A percentile compares a stretch with the other conserved stretches of the same genome.
phyloP scores from a whole-genome alignment of 2,113 vertebrate species.

The Dicaeum eximium region DNA sequence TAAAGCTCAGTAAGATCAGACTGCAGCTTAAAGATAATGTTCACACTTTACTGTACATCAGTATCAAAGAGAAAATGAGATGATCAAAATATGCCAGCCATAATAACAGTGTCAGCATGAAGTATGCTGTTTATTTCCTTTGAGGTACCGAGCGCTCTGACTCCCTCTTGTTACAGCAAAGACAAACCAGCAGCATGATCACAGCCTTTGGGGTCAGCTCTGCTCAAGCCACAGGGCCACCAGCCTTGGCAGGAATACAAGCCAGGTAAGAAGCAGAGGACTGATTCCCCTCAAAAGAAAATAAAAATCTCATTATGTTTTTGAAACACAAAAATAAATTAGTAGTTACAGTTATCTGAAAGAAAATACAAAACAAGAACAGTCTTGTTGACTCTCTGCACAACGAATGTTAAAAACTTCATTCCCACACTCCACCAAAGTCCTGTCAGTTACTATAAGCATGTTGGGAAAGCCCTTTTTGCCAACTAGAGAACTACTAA shows the following conservation, averaged over 20 bases:
- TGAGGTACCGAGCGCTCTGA: background rate
- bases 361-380: background rate
- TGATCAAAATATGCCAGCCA: constrained; percentile 55
- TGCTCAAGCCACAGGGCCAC: background rate
- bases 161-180: background rate
- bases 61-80: constrained; percentile 34
- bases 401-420: background rate
- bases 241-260: background rate
- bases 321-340: background rate
- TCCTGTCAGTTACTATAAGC: background rate
- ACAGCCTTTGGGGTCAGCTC: background rate
- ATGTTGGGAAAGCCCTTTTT: background rate
- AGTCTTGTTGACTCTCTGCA: background rate
- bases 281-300: background rate
- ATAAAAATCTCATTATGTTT: background rate
- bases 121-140: background rate
- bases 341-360: background rate
- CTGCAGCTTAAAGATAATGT: constrained; percentile 32
- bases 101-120: background rate
- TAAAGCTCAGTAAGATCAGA: constrained; percentile 44
- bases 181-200: background rate
- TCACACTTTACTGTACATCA: constrained; percentile 31
- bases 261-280: background rate
- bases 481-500: background rate
- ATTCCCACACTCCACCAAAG: background rate